Evolutionary conservation across 2,888 invertebrate genomes (phyloP), one percentile per base, ranked within the genome.

Genomic region (Stenurella melanura): DNA sequence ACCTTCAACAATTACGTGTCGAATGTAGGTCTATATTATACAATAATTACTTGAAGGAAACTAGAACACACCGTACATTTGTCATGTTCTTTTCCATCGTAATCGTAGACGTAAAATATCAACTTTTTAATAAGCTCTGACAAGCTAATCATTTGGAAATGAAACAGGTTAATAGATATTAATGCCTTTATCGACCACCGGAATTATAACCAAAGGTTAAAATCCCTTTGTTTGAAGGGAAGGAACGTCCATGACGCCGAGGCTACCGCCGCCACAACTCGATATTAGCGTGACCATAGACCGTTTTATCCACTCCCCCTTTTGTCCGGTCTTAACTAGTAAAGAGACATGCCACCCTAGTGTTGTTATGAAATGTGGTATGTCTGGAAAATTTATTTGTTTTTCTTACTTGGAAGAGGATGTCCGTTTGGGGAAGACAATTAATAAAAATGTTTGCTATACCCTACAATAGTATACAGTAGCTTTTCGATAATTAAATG

Each of bases 331-430:
- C 68, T 42, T 38, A 63, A 64, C 68, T 63, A 54, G 71, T 60
- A 58, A 75, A 58, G 34, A 66, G 71, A 67, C 71, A 73, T 68
- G 68, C 76, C 72, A 76, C 61, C 68, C 68, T 68, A 30, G 17
- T 6, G 72, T 60, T 60, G 61, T 72, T 70, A 70, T 60, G 70
- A 70, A 60, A 60, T 50, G 67, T 67, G 72, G 63, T 34, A 63
- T 18, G 56, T 68, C 56, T 56, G 56, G 64, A 73, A 54, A 68
- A 73, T 76, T 68, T 73, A 73, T 73, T 68, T 68, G 76, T 72
- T 75, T 75, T 72, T 72, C 75, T 69, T 67, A 72, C 68, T 26
- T 50, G 17, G 26, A n/a, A 19, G 60, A 42, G 21, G 19, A 38
- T 38, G 64, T 18, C 64, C 38, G 2, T 42, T 64, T 18, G 17